Conservation (phyloP, 2,888 invertebrate genomes). For the Bunonema sp. region DNA sequence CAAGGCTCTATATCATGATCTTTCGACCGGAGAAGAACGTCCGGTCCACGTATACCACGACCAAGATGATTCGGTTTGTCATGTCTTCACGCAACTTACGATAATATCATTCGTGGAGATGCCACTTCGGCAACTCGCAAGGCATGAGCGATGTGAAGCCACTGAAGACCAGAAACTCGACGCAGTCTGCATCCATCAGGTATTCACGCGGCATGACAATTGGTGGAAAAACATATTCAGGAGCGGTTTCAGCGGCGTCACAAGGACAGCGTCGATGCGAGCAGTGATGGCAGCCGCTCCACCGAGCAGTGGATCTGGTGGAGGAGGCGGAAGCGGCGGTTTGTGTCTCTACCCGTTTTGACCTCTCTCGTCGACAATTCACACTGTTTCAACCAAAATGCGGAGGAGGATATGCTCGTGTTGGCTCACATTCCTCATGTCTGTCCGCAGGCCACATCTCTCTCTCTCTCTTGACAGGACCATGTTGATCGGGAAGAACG, state of each 20-base stretch:
- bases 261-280: slow-evolving; percentile 21
- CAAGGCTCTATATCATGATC: slow-evolving; percentile 63
- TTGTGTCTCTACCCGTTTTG: too few species aligned
- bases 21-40: slow-evolving; percentile 64
- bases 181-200: slow-evolving; percentile 32
- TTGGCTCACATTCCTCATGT: too few species aligned
- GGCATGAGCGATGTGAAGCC: slow-evolving; percentile 26
- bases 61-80: slow-evolving; percentile 55
- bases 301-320: too few species aligned
- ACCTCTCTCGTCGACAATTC: too few species aligned
- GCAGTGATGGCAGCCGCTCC: too few species aligned
- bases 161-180: slow-evolving; percentile 31
- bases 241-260: slow-evolving; percentile 9
- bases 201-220: slow-evolving; percentile 3
- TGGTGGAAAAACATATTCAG: neutral
- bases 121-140: slow-evolving; percentile 37
- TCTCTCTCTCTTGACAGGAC: too few species aligned
- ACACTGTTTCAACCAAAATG: too few species aligned
- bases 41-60: slow-evolving; percentile 61
- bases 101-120: slow-evolving; percentile 8
- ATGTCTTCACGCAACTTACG: neutral
- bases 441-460: too few species aligned
- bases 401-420: too few species aligned
- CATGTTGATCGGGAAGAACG: too few species aligned
- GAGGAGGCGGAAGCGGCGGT: too few species aligned